These are phyloP conservation scores for Sipha maydis DNA, from an alignment of 2,888 invertebrate species.

Conservation along the genomic window DNA sequence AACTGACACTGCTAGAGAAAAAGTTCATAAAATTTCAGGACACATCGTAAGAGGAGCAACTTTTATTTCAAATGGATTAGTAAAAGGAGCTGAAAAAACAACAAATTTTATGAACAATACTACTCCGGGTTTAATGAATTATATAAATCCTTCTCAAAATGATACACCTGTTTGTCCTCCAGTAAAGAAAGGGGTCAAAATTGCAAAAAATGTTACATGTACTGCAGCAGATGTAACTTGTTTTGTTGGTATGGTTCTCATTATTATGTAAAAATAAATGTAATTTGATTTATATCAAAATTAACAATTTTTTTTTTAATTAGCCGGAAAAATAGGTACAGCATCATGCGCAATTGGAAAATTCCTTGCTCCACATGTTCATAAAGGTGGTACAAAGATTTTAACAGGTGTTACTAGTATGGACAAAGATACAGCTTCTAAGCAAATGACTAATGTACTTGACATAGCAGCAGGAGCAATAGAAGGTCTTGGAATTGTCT, in stretches of 20 bases:
- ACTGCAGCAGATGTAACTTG: conserved; percentile 77
- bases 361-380: conserved; percentile 76
- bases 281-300: conserved; percentile 5
- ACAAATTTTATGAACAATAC: conserved; percentile 72
- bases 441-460: conserved; percentile 72
- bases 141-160: conserved; percentile 69
- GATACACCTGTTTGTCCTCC: conserved; percentile 71
- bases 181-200: conserved; percentile 72
- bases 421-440: conserved; percentile 71
- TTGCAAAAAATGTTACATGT: conserved; percentile 76
- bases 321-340: conserved; percentile 73
- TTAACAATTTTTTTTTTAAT: conserved; percentile 60
- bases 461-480: conserved; percentile 79
- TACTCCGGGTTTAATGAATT: conserved; percentile 73
- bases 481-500: conserved; percentile 78
- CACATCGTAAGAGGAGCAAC: conserved; percentile 71
- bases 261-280: neutral
- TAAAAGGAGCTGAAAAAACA: conserved; percentile 76
- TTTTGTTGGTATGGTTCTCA: conserved; percentile 71
- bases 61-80: conserved; percentile 75
- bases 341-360: conserved; percentile 77
- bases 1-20: neutral
- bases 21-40: conserved; percentile 47
- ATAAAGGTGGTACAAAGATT: conserved; percentile 73
- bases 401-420: conserved; percentile 72